A percentile compares a stretch with the other conserved stretches of the same genome.
Conservation (phyloP, 2,113 vertebrate species). For the Oncorhynchus kisutch region DNA sequence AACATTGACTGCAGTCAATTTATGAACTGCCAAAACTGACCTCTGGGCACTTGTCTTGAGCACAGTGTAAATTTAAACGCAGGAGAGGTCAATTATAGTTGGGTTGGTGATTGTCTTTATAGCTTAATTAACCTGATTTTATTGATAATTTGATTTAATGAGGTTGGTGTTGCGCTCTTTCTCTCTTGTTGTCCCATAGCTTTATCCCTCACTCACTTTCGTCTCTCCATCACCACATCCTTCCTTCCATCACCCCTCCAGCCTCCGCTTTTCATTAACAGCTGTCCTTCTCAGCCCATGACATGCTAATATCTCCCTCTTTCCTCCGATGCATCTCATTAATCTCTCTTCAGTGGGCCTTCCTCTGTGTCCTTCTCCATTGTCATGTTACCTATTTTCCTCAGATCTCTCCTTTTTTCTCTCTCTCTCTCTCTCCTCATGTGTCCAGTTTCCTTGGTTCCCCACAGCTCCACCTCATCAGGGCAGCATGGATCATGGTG, state of each 20-base stretch:
- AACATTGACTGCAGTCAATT: conserved; percentile 38
- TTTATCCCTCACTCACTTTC: background rate
- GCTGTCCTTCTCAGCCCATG: conserved; percentile 20
- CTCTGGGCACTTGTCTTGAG: conserved; percentile 29
- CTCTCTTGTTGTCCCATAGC: background rate
- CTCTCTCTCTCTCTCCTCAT: conserved; percentile 5
- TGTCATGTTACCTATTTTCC: conserved; percentile 51
- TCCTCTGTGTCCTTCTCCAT: conserved; percentile 26
- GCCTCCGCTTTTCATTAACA: conserved; percentile 3
- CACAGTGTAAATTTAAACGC: conserved; percentile 43
- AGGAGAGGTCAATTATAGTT: conserved; percentile 31
- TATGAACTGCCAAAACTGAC: conserved; percentile 45
- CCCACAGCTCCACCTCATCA: conserved; percentile 39
- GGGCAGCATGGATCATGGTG: conserved; percentile 32
- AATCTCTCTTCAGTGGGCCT: conserved; percentile 34
- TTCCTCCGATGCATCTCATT: conserved; percentile 44
- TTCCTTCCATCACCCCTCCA: background rate
- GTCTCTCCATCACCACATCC: background rate
- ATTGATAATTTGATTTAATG: conserved; percentile 14
- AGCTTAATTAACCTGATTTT: conserved; percentile 16
- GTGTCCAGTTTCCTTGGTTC: conserved; percentile 48
- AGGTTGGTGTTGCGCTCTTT: background rate
- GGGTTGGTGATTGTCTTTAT: conserved; percentile 19
- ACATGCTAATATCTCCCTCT: conserved; percentile 34
- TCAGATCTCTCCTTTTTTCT: background rate